These are phyloP conservation scores for Stegostoma tigrinum DNA, from an alignment of 2,113 vertebrate genomes.

Conservation along the genomic window DNA sequence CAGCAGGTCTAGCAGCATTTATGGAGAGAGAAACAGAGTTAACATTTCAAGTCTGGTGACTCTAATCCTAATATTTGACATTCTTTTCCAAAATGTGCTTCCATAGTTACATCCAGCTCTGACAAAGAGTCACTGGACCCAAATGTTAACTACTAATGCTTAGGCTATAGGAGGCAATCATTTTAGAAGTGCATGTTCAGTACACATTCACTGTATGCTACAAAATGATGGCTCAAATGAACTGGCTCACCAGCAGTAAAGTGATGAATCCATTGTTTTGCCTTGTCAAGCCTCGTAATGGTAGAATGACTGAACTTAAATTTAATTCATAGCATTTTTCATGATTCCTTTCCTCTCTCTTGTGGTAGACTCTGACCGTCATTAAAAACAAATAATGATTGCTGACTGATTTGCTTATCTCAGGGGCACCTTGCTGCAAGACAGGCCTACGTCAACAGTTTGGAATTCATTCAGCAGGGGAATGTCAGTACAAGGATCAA, in stretches of 20 bases:
- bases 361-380: neutral
- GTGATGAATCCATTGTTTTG: neutral
- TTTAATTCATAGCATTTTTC: neutral
- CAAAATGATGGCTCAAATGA: neutral
- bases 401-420: neutral
- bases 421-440: neutral
- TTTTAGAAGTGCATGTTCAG: neutral
- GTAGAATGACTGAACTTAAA: neutral
- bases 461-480: neutral
- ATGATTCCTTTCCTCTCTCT: neutral
- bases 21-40: too few relatives aligned
- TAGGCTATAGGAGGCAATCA: neutral
- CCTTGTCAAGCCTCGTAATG: neutral
- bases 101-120: too few relatives aligned
- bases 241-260: neutral
- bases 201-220: neutral
- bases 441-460: neutral
- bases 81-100: too few relatives aligned
- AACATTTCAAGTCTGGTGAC: too few relatives aligned
- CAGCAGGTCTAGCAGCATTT: too few relatives aligned
- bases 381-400: neutral
- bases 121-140: too few relatives aligned
- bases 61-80: too few relatives aligned
- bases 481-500: neutral
- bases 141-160: neutral